Percentiles rank a stretch among this genome's conserved stretches.
These are phyloP conservation scores for Saccostrea cuccullata DNA, from an alignment of 1,140 invertebrate genomes.

Conservation along the genomic window DNA sequence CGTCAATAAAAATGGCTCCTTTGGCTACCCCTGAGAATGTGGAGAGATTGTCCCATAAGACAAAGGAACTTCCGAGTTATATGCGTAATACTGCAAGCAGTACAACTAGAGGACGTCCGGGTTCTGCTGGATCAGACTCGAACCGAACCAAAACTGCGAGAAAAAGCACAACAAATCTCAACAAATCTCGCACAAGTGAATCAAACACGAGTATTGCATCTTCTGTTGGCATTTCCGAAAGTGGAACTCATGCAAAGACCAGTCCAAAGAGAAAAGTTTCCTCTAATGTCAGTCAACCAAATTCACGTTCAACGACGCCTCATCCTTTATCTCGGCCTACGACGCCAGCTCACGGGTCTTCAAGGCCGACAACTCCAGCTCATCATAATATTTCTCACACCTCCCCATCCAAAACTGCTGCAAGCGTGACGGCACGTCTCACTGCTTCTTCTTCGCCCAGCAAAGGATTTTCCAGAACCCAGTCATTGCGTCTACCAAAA, in stretches of 20 bases:
- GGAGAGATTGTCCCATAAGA: slow-evolving; percentile 47
- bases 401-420: slow-evolving; percentile 15
- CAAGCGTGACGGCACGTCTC: slow-evolving; percentile 51
- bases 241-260: slow-evolving; percentile 40
- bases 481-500: slow-evolving; percentile 68
- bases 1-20: slow-evolving; percentile 44
- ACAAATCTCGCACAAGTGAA: slow-evolving; percentile 58
- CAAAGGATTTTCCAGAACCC: slow-evolving; percentile 64
- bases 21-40: slow-evolving; percentile 52
- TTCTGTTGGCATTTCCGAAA: slow-evolving; percentile 57
- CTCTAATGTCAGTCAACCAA: slow-evolving; percentile 55
- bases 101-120: slow-evolving; percentile 53
- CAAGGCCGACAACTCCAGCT: slow-evolving; percentile 57
- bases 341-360: slow-evolving; percentile 42
- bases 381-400: slow-evolving; percentile 5
- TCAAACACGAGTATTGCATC: slow-evolving; percentile 66
- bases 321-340: slow-evolving; percentile 48
- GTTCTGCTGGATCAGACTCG: slow-evolving; percentile 51
- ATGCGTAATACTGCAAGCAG: slow-evolving; percentile 65
- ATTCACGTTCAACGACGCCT: slow-evolving; percentile 59
- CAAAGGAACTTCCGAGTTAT: slow-evolving; percentile 66
- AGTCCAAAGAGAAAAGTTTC: slow-evolving; percentile 53
- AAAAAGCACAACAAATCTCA: slow-evolving; percentile 59
- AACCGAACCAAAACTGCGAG: slow-evolving; percentile 53
- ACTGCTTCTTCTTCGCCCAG: slow-evolving; percentile 44